Base-by-base conservation (phyloP, 2,888 invertebrate genomes). In the Stenolophus ochropezus region DNA sequence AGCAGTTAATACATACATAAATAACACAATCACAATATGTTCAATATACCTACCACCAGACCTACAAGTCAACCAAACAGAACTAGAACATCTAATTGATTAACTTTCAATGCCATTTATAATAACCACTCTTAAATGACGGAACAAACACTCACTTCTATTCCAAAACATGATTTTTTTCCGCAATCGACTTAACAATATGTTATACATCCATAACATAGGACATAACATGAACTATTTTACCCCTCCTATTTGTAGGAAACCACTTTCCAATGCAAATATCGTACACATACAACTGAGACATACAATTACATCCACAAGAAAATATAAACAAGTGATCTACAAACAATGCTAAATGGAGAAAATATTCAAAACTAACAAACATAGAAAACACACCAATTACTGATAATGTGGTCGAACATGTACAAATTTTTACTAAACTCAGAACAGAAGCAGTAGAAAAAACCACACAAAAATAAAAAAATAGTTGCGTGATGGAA, bases 11-110 rank as follows among this genome's bases (percentile, higher is more conserved):
- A 23, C 83, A 47, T 27, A 23, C 20, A 61, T 74, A 5, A 82
- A 82, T 4, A 23, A 65, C 4, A 71, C 69, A 80, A 20, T 81
- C 1, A 71, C 82, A 0, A 77, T 84, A 1, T 84, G 85, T 33
- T 84, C 83, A 23, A 5, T 84, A 4, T 84, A 84, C 23, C 8
- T 61, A n/a, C 61, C 61, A 21, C 61, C 61, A n/a, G 18, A 56
- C 14, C 16, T 18, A 56, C 1, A 56, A 1, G 18, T 56, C 16
- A 18, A 3, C 4, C n/a, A 2, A 14, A 14, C 1, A 56, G 16
- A 56, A 16, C 11, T 56, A 56, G 4, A 4, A 4, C 21, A 21
- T n/a, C 18, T 61, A 18, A 20, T 1, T 18, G 21, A 21, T 20
- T 8, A 61, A 14, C 4, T 21, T n/a, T 20, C 20, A 61, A n/a